phyloP scores from a whole-genome alignment of 2,113 vertebrate genomes.

The Desmodus rotundus region DNA sequence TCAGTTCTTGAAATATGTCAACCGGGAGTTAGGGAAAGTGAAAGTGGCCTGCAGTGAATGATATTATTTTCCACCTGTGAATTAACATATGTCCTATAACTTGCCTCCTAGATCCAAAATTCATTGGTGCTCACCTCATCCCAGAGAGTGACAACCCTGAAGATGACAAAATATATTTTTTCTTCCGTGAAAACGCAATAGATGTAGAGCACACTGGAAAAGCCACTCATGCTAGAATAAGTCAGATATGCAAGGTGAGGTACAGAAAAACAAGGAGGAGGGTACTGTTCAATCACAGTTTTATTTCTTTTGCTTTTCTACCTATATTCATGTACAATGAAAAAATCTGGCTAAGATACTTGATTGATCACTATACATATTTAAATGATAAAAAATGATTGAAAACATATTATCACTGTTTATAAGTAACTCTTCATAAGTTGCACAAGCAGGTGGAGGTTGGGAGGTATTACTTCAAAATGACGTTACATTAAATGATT shows the following conservation, averaged over 20 bases:
- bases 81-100: neutral
- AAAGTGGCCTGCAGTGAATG: neutral
- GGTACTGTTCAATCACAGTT: neutral
- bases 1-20: neutral
- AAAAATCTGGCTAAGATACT: neutral
- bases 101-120: constrained; percentile 90
- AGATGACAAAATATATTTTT: constrained; percentile 97
- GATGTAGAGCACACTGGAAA: constrained; percentile 96
- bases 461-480: neutral
- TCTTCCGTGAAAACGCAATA: constrained; percentile 97
- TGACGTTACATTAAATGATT: neutral
- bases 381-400: neutral
- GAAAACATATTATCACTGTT: neutral
- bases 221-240: constrained; percentile 95
- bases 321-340: neutral
- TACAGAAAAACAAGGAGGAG: neutral
- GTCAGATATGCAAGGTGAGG: constrained; percentile 97
- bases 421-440: neutral
- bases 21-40: neutral
- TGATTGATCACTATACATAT: neutral
- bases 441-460: neutral
- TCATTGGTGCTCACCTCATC: constrained; percentile 91
- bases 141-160: constrained; percentile 98
- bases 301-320: neutral
- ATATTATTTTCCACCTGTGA: neutral